Evolutionary conservation across 1,140 invertebrate species (phyloP), one percentile per base, ranked within the genome.

Genomic region (Trichoplusia ni): DNA sequence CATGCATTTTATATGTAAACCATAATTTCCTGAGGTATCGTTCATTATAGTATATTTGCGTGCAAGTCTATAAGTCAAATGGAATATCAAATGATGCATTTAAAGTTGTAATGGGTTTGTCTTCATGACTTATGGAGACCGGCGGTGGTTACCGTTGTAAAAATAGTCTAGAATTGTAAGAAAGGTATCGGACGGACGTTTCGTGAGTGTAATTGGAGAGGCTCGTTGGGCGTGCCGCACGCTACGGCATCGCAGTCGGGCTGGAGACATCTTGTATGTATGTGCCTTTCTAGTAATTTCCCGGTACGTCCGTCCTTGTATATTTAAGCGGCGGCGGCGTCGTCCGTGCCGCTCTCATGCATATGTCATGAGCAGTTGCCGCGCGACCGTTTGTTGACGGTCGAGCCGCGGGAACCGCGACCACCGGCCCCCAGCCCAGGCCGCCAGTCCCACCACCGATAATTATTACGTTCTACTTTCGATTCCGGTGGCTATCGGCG

Each of bases 351-450:
- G 66, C 77, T 86, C 82, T 89, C 86, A 90, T 90, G 86, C 88
- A 90, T 89, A 89, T 88, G 82, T 90, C 86, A 90, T 90, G 86
- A 90, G 81, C 79, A 75, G 88, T 90, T 89, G 88, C 88, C 74
- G 67, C 31, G 88, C 85, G 77, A 90, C 88, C 71, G 86, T 90
- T 90, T 90, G 88, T 90, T 90, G 88, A 84, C 86, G 83, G 79
- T 86, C 69, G 64, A 67, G 64, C 77, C 82, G 82, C 83, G 84
- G 82, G 87, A 87, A 89, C 72, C 64, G 72, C 72, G 71, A 77
- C 82, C 84, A 79, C 71, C 75, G 74, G 75, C 73, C 77, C 64
- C 75, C 42, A 25, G 40, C 54, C 53, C 25, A 56, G 35, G 44
- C 74, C 74, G 63, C 64, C 61, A 42, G 64, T 53, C 64, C 83